These are phyloP conservation scores for Drosophila pallidifrons DNA, from an alignment of 1,140 invertebrate genomes.

Conservation along the genomic window DNA sequence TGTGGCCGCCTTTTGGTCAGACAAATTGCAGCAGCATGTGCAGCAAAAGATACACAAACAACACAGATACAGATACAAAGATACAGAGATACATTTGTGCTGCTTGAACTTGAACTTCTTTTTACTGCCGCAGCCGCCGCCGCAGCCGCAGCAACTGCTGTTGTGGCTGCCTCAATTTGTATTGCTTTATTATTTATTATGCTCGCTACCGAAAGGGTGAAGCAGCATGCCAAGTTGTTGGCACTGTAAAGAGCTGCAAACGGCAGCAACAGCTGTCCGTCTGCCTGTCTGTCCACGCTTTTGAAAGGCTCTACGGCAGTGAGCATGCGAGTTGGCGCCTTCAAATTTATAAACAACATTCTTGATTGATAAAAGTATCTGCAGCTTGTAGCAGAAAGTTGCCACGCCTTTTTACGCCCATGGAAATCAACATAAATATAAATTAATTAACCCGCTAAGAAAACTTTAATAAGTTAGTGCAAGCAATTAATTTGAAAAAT, in stretches of 20 bases:
- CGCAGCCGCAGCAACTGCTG: slow-evolving; percentile 2
- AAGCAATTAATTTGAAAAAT: no score
- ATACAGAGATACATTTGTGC: slow-evolving; percentile 33
- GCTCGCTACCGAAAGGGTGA: slow-evolving; percentile 15
- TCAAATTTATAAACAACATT: no score
- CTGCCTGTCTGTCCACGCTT: neutral
- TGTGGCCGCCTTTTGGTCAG: slow-evolving; percentile 49
- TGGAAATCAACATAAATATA: no score
- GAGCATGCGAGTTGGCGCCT: no score
- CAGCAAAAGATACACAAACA: slow-evolving; percentile 53
- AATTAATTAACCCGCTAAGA: no score
- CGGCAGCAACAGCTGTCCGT: neutral
- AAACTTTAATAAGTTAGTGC: no score
- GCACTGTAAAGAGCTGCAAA: neutral
- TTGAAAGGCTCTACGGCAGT: no score
- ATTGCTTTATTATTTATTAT: slow-evolving; percentile 73
- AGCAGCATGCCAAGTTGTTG: neutral
- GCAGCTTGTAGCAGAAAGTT: no score
- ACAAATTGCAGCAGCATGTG: slow-evolving; percentile 57
- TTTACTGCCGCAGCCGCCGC: slow-evolving; percentile 14
- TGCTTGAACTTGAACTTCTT: slow-evolving; percentile 82
- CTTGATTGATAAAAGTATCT: no score
- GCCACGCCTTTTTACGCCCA: no score
- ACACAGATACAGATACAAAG: slow-evolving; percentile 38
- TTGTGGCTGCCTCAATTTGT: slow-evolving; percentile 53